Base-by-base conservation (phyloP, 2,113 vertebrate species). In the Cromileptes altivelis region DNA sequence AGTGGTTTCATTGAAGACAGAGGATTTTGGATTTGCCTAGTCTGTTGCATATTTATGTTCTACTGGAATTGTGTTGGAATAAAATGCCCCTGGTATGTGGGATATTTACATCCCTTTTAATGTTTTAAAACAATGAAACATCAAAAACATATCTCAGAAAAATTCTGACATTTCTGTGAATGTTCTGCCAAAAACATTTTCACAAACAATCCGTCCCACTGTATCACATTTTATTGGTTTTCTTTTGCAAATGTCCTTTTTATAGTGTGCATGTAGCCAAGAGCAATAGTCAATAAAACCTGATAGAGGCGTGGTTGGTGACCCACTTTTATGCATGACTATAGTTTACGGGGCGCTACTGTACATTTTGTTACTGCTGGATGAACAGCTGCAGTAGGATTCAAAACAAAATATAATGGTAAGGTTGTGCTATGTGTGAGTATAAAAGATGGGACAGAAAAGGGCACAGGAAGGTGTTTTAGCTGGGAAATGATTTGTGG, bases 1-100 rank as follows among this genome's bases (percentile, higher is more conserved):
- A 80, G 75, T 25, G 62, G 23, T 63, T 78, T 71, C 47, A 70
- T 45, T 67, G 42, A 53, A 78, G 53, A 60, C 68, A 19, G 68
- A 30, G 70, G 33, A 78, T 75, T 63, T 53, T 18, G 61, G 55
- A 82, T 63, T 37, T 76, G 60, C 79, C 70, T 88, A 85, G 82
- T 83, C 83, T 80, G 71, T 58, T 75, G 25, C 47, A 82, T 72
- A 76, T 72, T 77, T 72, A 62, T 85, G 21, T 47, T 45, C 18
- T 4, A 8, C n/a, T 50, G 13, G 10, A 63, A 61, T 58, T 0
- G 6, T 33, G 12, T 74, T 86, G 42, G 15, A 78, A 47, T 47
- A 64, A 57, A 72, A 60, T 3, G 6, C 2, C 40, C 12, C 4
- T 63, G 4, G 30, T 11, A 45, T 42, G 30, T 45, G 21, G 18